These are phyloP conservation scores for Denticeps clupeoides DNA, from an alignment of 2,797 vertebrate species.

Conservation along the genomic window DNA sequence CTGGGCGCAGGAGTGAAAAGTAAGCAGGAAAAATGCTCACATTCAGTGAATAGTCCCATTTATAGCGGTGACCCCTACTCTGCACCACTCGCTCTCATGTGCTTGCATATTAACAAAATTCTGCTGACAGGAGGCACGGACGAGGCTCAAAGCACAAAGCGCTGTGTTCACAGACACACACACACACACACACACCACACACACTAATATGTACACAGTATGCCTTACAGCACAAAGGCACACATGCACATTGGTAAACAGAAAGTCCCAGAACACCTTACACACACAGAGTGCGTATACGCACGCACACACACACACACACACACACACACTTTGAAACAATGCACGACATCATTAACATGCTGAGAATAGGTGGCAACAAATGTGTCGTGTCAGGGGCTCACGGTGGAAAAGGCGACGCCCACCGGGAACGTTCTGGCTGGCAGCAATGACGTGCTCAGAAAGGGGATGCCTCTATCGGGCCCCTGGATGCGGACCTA, in stretches of 20 bases:
- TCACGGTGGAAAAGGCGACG: conserved; percentile 18
- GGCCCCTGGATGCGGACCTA: not conserved
- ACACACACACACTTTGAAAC: conserved; percentile 21
- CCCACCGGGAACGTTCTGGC: conserved; percentile 20
- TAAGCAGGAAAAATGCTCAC: conserved; percentile 16
- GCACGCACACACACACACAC: conserved; percentile 9
- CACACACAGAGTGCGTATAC: no score
- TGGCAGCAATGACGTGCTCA: conserved; percentile 19
- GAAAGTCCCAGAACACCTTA: no score
- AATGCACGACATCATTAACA: conserved; percentile 28
- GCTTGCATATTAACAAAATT: conserved; percentile 32
- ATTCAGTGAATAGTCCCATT: conserved; percentile 6
- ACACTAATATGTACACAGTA: not conserved
- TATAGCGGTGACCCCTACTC: conserved; percentile 25
- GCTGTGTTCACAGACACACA: not conserved
- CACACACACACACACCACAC: not conserved
- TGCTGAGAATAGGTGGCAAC: conserved; percentile 18
- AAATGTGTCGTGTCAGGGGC: conserved; percentile 25
- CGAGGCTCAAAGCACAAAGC: no score
- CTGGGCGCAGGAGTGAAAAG: conserved; percentile 2
- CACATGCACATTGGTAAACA: not conserved
- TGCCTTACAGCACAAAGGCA: not conserved
- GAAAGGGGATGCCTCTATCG: conserved; percentile 16
- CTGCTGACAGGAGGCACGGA: conserved; percentile 25
- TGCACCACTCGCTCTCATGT: conserved; percentile 25